Conservation (phyloP, 2,113 vertebrate species). For the Cyanistes caeruleus region DNA sequence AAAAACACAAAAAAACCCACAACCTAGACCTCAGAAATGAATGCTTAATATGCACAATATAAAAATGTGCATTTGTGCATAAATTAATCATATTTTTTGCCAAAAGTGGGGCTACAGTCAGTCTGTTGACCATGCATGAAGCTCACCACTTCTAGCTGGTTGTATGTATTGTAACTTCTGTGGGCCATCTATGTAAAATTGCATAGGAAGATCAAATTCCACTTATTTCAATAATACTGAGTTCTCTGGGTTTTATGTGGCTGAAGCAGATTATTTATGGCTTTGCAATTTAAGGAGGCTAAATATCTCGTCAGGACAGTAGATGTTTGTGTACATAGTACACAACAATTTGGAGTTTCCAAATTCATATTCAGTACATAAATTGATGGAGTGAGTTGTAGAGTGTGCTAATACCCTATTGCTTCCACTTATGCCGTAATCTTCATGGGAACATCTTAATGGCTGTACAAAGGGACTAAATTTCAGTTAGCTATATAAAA, state of each 20-base stretch:
- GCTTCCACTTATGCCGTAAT: not conserved
- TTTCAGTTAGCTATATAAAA: not conserved
- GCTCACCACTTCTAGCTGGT: not conserved
- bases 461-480: not conserved
- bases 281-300: not conserved
- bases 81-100: not conserved
- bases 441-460: not conserved
- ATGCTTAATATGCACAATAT: not conserved
- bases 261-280: not conserved
- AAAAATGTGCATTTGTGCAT: not conserved
- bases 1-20: not conserved
- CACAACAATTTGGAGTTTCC: constrained; percentile 2
- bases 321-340: not conserved
- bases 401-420: not conserved
- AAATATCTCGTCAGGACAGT: not conserved
- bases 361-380: not conserved
- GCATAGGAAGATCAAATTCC: not conserved
- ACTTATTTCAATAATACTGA: not conserved
- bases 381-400: not conserved
- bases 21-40: not conserved
- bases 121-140: not conserved
- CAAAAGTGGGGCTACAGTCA: not conserved
- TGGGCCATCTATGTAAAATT: not conserved
- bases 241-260: not conserved
- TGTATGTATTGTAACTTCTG: not conserved